A percentile compares a stretch with the other conserved stretches of the same genome.
Evolutionary conservation across 2,888 invertebrate species (phyloP).

Genomic region (Agrochola macilenta): DNA sequence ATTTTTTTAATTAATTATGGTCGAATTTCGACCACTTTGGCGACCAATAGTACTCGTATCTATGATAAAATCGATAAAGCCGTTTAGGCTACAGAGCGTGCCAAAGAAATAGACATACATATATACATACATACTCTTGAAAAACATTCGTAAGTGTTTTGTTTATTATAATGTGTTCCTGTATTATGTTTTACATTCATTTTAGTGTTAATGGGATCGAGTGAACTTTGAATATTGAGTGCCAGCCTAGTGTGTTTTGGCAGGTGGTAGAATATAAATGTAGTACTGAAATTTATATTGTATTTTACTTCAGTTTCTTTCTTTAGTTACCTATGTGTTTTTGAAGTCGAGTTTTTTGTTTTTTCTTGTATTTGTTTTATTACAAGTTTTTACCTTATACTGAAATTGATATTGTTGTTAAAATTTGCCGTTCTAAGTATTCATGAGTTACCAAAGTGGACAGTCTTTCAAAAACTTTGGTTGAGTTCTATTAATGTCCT

Average conservation of each 20-base stretch:
- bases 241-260: conserved; percentile 4
- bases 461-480: neutral
- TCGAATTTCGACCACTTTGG: too few relatives aligned
- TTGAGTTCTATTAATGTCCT: neutral
- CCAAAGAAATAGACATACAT: too few relatives aligned
- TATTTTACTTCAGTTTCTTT: too few relatives aligned
- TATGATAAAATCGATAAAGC: too few relatives aligned
- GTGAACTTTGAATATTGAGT: neutral
- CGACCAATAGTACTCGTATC: too few relatives aligned
- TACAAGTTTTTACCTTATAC: too few relatives aligned
- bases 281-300: conserved; percentile 4
- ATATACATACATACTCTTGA: too few relatives aligned
- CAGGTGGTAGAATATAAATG: neutral
- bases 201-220: conserved; percentile 25
- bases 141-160: conserved; percentile 18
- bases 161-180: conserved; percentile 22
- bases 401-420: conserved; percentile 15
- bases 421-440: neutral
- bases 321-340: too few relatives aligned
- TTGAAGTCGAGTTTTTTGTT: too few relatives aligned
- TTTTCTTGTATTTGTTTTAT: too few relatives aligned
- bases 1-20: too few relatives aligned
- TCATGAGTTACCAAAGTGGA: neutral
- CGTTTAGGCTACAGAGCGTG: too few relatives aligned
- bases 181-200: conserved; percentile 17